Percentiles rank a stretch among this genome's conserved stretches.
Conservation (phyloP, 2,797 vertebrate species). For the Eulemur coronatus region DNA sequence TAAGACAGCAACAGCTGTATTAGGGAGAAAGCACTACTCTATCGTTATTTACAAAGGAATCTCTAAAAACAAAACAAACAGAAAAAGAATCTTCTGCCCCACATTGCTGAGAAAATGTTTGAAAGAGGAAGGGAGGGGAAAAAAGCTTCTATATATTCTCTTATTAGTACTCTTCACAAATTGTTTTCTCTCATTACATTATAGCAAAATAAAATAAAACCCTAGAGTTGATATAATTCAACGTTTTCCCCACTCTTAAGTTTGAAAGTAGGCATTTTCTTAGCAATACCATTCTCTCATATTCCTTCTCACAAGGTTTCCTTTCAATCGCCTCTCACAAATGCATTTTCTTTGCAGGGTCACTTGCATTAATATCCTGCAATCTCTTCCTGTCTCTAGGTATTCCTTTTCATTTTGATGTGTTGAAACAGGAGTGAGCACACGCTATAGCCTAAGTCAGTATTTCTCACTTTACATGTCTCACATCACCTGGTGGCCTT, state of each 20-base stretch:
- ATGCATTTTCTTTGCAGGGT: not conserved
- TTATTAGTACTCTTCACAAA: not conserved
- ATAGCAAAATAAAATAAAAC: constrained; percentile 13
- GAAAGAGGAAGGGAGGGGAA: not conserved
- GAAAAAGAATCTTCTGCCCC: not conserved
- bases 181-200: not conserved
- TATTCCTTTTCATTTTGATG: not conserved
- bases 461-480: not conserved
- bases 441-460: not conserved
- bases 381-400: not conserved
- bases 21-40: not conserved
- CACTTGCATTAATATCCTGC: not conserved
- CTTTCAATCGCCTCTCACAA: not conserved
- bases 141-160: not conserved
- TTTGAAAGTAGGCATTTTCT: not conserved
- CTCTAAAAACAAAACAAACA: not conserved
- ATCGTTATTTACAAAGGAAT: not conserved
- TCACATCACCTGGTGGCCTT: not conserved
- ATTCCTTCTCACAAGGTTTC: not conserved
- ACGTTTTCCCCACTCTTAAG: not conserved
- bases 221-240: not conserved
- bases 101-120: not conserved
- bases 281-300: not conserved
- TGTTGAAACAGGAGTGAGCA: not conserved
- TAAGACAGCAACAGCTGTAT: constrained; percentile 32